A percentile compares a stretch with the other conserved stretches of the same genome.
phyloP scores from a whole-genome alignment of 2,888 invertebrate genomes.

The Entomobrya proxima region DNA sequence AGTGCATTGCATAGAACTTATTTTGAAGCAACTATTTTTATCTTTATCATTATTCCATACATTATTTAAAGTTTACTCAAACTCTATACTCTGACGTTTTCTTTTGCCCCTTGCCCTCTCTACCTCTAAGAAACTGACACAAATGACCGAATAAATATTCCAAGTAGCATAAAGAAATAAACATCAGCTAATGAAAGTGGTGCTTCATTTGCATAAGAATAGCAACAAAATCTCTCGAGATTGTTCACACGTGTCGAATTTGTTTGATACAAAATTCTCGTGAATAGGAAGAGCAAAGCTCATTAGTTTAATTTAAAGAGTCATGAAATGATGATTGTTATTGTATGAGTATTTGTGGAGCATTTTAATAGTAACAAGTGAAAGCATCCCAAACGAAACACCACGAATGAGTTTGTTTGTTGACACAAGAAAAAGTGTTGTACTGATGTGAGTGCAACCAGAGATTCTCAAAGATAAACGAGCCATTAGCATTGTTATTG shows the following conservation, averaged over 20 bases:
- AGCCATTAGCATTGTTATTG: constrained; percentile 25
- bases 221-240: background rate
- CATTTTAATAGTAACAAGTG: background rate
- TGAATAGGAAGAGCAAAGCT: background rate
- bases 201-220: constrained; percentile 4
- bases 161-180: background rate
- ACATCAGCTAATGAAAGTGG: background rate
- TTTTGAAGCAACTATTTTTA: too few relatives aligned
- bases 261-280: background rate
- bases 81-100: too few relatives aligned
- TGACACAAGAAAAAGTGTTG: constrained; percentile 39
- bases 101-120: too few relatives aligned
- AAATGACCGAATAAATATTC: constrained; percentile 16
- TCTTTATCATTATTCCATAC: too few relatives aligned
- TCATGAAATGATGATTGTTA: too few relatives aligned
- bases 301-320: constrained; percentile 23
- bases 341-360: background rate
- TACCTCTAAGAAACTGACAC: too few relatives aligned
- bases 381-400: background rate
- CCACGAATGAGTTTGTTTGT: background rate
- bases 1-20: too few relatives aligned
- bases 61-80: too few relatives aligned
- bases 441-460: background rate
- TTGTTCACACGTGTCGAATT: constrained; percentile 45
- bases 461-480: background rate